A percentile compares a stretch with the other conserved stretches of the same genome.
Evolutionary conservation across 2,888 invertebrate genomes (phyloP).

Genomic region (Dendrolimus pini): DNA sequence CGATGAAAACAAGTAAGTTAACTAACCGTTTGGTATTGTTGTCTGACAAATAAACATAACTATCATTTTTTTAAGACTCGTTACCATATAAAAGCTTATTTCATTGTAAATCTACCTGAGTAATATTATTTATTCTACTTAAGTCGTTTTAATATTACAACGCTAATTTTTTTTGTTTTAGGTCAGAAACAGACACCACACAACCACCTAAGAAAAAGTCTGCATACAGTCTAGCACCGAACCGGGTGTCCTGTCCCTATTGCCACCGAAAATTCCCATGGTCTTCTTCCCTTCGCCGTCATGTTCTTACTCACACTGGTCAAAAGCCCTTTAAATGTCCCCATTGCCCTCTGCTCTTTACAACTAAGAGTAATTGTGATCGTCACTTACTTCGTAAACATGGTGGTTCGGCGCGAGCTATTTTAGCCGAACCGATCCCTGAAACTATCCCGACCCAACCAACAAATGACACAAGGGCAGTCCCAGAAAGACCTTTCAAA

Average conservation of each 20-base stretch:
- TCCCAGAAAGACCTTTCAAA: constrained; percentile 86
- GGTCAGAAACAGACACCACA: constrained; percentile 80
- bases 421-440: constrained; percentile 55
- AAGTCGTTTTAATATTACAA: neutral
- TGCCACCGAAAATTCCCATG: constrained; percentile 97
- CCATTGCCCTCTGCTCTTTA: constrained; percentile 94
- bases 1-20: constrained; percentile 84
- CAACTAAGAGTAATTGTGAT: constrained; percentile 98
- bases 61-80: neutral
- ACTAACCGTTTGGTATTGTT: neutral
- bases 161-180: constrained; percentile 35
- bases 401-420: constrained; percentile 64
- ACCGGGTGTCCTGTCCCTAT: constrained; percentile 94
- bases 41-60: neutral
- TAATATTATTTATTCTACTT: no score
- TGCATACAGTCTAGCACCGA: constrained; percentile 96
- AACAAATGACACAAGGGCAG: constrained; percentile 74
- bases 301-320: constrained; percentile 96
- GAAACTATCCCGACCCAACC: constrained; percentile 41
- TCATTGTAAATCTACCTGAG: no score
- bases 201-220: constrained; percentile 89
- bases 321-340: constrained; percentile 98
- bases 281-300: constrained; percentile 96
- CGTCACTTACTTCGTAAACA: constrained; percentile 94
- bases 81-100: no score